Evolutionary conservation across 2,113 vertebrate genomes (phyloP).

Genomic region (Genyomyrus donnyi): DNA sequence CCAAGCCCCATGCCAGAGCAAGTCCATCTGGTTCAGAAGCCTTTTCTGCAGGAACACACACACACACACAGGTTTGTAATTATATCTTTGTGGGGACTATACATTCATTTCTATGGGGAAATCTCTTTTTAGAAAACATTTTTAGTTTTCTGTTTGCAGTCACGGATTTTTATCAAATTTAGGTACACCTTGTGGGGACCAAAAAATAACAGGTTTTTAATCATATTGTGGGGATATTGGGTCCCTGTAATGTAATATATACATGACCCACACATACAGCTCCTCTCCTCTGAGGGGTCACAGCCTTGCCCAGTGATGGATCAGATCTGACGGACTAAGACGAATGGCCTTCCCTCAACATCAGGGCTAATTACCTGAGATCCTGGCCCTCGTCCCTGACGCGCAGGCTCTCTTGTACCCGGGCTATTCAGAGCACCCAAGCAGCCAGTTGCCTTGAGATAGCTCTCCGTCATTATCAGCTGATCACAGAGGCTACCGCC

Average conservation of each 20-base stretch:
- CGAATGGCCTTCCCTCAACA: background rate
- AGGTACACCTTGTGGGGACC: background rate
- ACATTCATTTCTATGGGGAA: background rate
- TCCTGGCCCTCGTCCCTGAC: background rate
- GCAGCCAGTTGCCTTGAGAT: background rate
- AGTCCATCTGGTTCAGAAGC: background rate
- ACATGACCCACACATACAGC: background rate
- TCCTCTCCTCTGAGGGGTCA: background rate
- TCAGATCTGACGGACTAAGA: constrained; percentile 2
- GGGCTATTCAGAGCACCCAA: background rate
- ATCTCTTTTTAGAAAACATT: too few relatives aligned
- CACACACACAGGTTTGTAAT: background rate
- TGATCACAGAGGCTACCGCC: background rate
- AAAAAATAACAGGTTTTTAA: background rate
- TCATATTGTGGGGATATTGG: background rate
- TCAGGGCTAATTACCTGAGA: background rate
- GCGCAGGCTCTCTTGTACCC: background rate
- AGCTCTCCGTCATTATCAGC: background rate
- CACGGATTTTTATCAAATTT: background rate
- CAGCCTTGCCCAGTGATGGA: background rate
- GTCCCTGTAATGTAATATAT: background rate
- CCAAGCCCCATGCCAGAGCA: background rate
- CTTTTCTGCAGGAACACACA: background rate
- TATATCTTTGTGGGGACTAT: background rate
- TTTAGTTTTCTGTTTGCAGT: background rate